Base-by-base conservation (phyloP, 2,888 invertebrate genomes). In the Conchocele bisecta region DNA sequence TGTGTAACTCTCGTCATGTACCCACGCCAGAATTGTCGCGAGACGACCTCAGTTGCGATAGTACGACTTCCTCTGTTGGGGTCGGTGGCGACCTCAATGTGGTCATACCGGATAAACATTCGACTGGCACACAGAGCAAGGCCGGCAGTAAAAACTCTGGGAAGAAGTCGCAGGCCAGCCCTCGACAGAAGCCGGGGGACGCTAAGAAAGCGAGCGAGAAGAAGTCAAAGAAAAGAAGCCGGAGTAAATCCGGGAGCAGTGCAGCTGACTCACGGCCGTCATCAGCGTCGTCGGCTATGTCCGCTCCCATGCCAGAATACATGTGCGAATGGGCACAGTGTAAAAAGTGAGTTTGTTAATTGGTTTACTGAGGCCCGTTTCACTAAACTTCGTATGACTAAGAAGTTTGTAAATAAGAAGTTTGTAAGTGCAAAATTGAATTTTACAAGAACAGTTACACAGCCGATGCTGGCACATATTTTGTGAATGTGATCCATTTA, bases 271-370 rank as follows among this genome's bases (percentile, higher is more conserved):
- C 69, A 1, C 20, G 69, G 33, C 69, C 72, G 24, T 51, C 61
- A 20, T 58, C 79, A 20, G 64, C 61, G 3, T 44, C 69, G n/a
- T 72, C 73, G 39, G 79, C 84, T 31, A 83, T 83, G 29, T 68
- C 76, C 54, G 91, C 83, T 37, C 85, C 75, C 58, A 81, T 74
- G 79, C 86, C 86, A 82, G 88, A 89, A 63, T 91, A 86, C 91
- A 93, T 97, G 59, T 98, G 98, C 90, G 98, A 98, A 90, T 98
- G 98, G 98, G 94, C 95, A 64, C 96, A 96, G 24, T 98, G 98
- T 91, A 94, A 93, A 86, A 93, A 92, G 93, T 92, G 87, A 89
- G 91, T 83, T 28, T n/a, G n/a, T n/a, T n/a, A n/a, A n/a, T n/a
- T n/a, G n/a, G n/a, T n/a, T n/a, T n/a, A n/a, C n/a, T n/a, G n/a